Conservation (phyloP, 2,113 vertebrate species). For the Glareola pratincola region DNA sequence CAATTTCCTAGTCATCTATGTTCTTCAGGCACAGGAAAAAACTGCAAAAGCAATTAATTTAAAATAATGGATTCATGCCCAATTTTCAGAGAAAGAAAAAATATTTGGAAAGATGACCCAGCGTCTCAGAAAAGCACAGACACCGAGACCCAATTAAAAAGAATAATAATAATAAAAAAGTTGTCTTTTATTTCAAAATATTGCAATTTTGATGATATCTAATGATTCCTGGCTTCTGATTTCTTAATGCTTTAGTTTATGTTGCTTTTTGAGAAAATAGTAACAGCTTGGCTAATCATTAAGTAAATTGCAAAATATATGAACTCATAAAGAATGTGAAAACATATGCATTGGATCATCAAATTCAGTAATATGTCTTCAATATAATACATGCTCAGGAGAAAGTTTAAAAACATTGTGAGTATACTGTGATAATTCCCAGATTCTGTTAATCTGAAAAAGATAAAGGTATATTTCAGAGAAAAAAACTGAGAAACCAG, state of each 20-base stretch:
- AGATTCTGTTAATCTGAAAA: background rate
- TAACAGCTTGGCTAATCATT: background rate
- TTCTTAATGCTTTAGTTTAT: background rate
- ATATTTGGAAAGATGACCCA: background rate
- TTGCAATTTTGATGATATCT: background rate
- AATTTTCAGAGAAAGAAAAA: background rate
- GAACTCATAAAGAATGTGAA: background rate
- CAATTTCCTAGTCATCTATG: fast-evolving
- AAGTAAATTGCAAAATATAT: background rate
- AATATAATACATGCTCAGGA: background rate
- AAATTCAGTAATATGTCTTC: background rate
- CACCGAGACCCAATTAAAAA: background rate
- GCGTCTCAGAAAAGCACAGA: background rate
- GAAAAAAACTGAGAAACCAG: background rate
- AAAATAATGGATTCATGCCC: background rate
- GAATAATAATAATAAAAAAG: background rate
- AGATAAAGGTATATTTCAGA: background rate
- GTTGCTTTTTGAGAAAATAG: background rate
- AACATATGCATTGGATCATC: background rate
- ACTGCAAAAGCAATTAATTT: background rate
- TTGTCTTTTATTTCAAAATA: background rate
- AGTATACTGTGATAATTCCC: background rate
- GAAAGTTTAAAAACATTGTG: background rate
- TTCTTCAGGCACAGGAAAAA: background rate
- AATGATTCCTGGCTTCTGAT: background rate